A percentile compares a stretch with the other conserved stretches of the same genome.
These are phyloP conservation scores for Leptodactylus fallax DNA, from an alignment of 2,797 vertebrate genomes.

Conservation along the genomic window DNA sequence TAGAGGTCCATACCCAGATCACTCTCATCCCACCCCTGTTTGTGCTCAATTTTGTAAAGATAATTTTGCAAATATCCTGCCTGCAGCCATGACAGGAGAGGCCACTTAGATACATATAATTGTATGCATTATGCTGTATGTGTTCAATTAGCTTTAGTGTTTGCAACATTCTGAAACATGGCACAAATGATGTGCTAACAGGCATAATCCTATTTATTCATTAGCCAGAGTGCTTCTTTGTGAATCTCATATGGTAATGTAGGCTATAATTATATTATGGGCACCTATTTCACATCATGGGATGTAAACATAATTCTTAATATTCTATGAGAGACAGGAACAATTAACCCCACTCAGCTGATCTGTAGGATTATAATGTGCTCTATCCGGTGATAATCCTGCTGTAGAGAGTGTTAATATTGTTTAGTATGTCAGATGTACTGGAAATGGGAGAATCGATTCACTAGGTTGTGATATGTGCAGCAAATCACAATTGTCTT, in stretches of 20 bases:
- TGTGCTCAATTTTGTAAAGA: neutral
- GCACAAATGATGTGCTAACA: slow-evolving; percentile 36
- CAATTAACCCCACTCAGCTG: slow-evolving; percentile 36
- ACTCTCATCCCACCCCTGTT: neutral
- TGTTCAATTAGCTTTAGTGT: neutral
- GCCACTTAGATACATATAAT: neutral
- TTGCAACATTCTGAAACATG: neutral
- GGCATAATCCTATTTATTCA: slow-evolving; percentile 45
- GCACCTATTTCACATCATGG: slow-evolving; percentile 31
- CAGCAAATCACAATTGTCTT: neutral
- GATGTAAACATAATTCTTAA: slow-evolving; percentile 42
- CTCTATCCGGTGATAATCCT: neutral
- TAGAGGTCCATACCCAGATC: too few relatives aligned
- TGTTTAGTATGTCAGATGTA: neutral
- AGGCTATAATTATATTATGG: slow-evolving; percentile 47
- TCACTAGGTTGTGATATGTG: neutral
- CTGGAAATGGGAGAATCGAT: neutral
- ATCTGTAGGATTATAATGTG: slow-evolving; percentile 1
- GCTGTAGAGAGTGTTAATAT: neutral
- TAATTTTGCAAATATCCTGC: neutral
- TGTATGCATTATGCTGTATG: neutral
- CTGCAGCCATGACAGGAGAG: neutral
- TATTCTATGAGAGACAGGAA: slow-evolving; percentile 20
- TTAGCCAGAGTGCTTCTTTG: slow-evolving; percentile 17
- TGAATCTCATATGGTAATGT: slow-evolving; percentile 37